phyloP scores from a whole-genome alignment of 2,888 invertebrate species.

The Troides aeacus region DNA sequence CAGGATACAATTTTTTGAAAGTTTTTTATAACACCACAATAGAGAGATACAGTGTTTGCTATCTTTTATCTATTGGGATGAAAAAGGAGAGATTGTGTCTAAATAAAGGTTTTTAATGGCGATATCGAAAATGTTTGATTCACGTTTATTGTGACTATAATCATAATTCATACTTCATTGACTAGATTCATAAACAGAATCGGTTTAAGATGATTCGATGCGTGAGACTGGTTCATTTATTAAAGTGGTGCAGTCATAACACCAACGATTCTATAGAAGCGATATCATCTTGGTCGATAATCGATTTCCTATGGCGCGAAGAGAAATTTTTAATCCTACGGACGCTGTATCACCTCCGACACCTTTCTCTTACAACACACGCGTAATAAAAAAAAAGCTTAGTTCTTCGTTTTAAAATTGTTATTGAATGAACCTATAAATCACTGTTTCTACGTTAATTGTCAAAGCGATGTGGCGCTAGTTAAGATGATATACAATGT shows the following conservation, averaged over 20 bases:
- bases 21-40: too few relatives aligned
- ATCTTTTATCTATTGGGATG: too few relatives aligned
- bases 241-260: not conserved
- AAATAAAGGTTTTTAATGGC: not conserved
- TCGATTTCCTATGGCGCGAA: not conserved
- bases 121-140: not conserved
- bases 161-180: not conserved
- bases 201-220: not conserved
- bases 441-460: not conserved
- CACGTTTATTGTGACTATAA: not conserved
- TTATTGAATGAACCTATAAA: not conserved
- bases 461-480: not conserved
- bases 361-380: conserved; percentile 12
- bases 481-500: too few relatives aligned
- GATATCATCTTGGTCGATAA: conserved; percentile 2
- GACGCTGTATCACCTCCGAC: not conserved
- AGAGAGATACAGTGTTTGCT: too few relatives aligned
- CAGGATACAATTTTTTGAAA: too few relatives aligned
- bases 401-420: not conserved
- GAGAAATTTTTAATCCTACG: conserved; percentile 1
- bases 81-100: not conserved
- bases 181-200: not conserved
- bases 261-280: not conserved
- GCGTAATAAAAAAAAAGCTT: not conserved
- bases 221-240: conserved; percentile 1